These are phyloP conservation scores for Bemisia tabaci DNA, from an alignment of 1,140 invertebrate species.

Conservation along the genomic window DNA sequence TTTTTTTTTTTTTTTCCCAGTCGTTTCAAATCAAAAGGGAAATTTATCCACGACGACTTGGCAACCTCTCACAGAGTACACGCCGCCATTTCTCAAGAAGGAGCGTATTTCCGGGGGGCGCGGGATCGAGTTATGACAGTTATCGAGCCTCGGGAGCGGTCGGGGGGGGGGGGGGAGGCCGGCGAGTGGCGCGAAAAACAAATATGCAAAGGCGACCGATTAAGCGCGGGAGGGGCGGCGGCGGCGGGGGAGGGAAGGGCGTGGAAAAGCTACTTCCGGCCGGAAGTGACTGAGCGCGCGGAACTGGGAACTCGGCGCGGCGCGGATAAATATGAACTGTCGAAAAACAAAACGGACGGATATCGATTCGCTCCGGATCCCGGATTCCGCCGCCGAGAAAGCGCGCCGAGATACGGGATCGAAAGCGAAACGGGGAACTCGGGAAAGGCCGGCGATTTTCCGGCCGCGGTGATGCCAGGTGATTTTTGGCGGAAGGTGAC, in stretches of 20 bases:
- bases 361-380: no score
- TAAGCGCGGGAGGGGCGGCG: neutral
- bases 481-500: no score
- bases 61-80: neutral
- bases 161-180: neutral
- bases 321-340: neutral
- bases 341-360: neutral
- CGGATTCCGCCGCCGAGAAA: no score
- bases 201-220: neutral
- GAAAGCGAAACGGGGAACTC: no score
- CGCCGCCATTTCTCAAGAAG: neutral
- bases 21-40: conserved; percentile 6
- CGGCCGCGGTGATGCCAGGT: no score
- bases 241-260: neutral
- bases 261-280: neutral
- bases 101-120: neutral
- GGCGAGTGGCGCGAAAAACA: neutral
- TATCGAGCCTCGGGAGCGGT: conserved; percentile 2
- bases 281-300: neutral
- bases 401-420: no score
- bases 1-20: no score
- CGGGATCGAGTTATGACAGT: neutral
- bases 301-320: neutral
- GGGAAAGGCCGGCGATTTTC: no score
- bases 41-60: neutral